Base-by-base conservation (phyloP, 2,113 vertebrate species). In the Lutjanus erythropterus region DNA sequence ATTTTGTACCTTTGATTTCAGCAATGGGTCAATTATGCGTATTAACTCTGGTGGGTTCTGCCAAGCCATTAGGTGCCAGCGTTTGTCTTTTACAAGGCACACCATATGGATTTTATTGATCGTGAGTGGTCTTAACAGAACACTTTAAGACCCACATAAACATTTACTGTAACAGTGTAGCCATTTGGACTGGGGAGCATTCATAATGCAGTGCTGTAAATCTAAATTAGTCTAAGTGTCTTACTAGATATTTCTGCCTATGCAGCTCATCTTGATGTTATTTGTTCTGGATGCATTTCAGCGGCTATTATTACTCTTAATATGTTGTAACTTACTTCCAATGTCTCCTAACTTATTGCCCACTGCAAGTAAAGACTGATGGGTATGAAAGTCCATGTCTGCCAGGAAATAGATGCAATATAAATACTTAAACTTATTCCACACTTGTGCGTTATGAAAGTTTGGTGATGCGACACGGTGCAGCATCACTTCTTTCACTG, bases 21-120 rank as follows among this genome's bases (percentile, higher is more conserved):
- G 73, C 60, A 72, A 27, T 31, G 3, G 82, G 81, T 89, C 80
- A 87, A 72, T 86, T 84, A 84, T 76, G 72, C 37, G 19, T 68
- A 87, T 82, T 82, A 85, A 79, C 71, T 73, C 37, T 42, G 50
- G 42, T 47, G 68, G 6, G 46, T 81, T 84, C 77, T 81, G 81
- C 84, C 87, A 87, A 83, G 78, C 66, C 75, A 78, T 90, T 89
- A 84, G 52, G 66, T 78, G 83, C 78, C 75, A 72, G 64, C 6
- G 35, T 86, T 90, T 84, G 75, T 80, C 86, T 91, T 90, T 89
- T 91, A 92, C 83, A 89, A 81, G 88, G 61, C 53, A 73, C 69
- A 44, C 86, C 78, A 68, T 91, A 87, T 88, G 81, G 89, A 89
- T 92, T 91, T 93, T 91, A 94, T 93, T 84, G 91, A 90, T 87